Evolutionary conservation across 2,888 invertebrate species (phyloP).

Genomic region (Macrophya alboannulata): DNA sequence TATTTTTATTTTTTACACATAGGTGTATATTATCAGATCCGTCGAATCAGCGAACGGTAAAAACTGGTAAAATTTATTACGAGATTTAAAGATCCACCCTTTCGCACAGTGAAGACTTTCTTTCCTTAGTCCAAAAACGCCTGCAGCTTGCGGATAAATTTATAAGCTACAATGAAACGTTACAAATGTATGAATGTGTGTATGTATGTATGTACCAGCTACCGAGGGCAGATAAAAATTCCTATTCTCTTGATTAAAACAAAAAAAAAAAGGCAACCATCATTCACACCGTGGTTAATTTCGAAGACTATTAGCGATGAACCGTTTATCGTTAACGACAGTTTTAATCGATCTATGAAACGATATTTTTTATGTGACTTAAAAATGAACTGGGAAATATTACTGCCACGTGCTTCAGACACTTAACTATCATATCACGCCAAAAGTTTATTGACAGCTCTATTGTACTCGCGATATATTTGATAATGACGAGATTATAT

Average conservation of each 20-base stretch:
- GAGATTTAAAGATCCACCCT: neutral
- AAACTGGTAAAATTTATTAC: neutral
- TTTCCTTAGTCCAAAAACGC: no score
- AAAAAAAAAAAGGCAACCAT: neutral
- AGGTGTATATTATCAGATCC: no score
- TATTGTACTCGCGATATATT: neutral
- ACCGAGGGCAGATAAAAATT: neutral
- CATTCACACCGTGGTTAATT: neutral
- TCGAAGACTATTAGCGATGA: neutral
- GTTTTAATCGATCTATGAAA: neutral
- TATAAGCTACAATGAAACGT: neutral
- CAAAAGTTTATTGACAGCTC: neutral
- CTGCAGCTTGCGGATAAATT: no score
- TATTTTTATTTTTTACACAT: neutral
- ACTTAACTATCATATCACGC: neutral
- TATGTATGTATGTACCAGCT: no score
- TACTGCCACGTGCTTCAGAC: neutral
- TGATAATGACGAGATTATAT: neutral
- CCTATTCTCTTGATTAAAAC: neutral
- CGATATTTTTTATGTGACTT: neutral
- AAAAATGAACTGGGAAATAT: neutral
- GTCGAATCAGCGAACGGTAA: no score
- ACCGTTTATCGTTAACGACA: neutral
- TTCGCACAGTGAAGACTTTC: no score
- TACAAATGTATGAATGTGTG: no score